Base-by-base conservation (phyloP, 2,888 invertebrate species). In the Scrobipalpa costella region DNA sequence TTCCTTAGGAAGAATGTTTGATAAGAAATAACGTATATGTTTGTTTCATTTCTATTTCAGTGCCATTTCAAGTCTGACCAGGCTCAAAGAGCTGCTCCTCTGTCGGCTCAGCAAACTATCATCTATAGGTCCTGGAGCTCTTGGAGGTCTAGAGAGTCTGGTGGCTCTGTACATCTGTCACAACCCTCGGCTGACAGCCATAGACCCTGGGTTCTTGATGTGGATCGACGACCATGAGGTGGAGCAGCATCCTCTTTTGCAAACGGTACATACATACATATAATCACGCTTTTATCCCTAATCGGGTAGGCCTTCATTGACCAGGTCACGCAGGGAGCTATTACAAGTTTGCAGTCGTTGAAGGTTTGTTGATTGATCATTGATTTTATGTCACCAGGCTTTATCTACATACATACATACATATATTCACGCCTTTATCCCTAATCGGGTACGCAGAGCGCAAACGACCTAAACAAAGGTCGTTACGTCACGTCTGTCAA, bases 231-330 rank as follows among this genome's bases (percentile, higher is more conserved):
- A 80, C 0, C 79, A 91, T 7, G 82, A 83, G 1, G 82, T 82
- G 0, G 82, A 86, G 11, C 81, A 85, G 1, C 94, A 94, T 92
- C 95, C 95, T 1, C 86, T 90, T 0, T 69, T 96, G 17, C 92
- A 91, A 75, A 93, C 92, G 88, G 94, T 94, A 77, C 68, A 65
- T 13, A 40, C 6, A 34, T 34, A 7, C 7, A 34, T 7, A 7
- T 34, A 34, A n/a, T n/a, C n/a, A n/a, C n/a, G n/a, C n/a, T n/a
- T n/a, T n/a, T n/a, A n/a, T n/a, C n/a, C n/a, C n/a, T n/a, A n/a
- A n/a, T n/a, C n/a, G n/a, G n/a, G n/a, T n/a, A n/a, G 38, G 88
- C 85, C 11, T 84, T 92, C 3, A 92, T 96, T 11, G 94, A 95
- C 76, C 83, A 90, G 9, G 85, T 86, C 2, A 94, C 95, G 0